Percentiles rank a stretch among this genome's conserved stretches.
These are phyloP conservation scores for Rhinella marina DNA, from an alignment of 2,797 vertebrate genomes.

Conservation along the genomic window DNA sequence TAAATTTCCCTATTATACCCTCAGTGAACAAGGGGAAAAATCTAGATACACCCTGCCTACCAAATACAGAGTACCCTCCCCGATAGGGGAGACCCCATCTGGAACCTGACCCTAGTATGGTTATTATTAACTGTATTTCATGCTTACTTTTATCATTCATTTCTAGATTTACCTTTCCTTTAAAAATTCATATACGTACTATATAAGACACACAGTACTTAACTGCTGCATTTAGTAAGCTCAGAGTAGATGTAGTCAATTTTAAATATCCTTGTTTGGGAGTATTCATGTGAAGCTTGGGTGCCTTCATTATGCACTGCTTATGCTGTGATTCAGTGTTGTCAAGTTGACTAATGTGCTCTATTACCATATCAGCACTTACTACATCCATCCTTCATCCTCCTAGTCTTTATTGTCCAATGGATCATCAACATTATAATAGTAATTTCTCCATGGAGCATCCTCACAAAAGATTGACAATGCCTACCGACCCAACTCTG, in stretches of 20 bases:
- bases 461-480: neutral
- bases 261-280: neutral
- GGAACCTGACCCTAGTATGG: too few species aligned
- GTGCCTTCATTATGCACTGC: neutral
- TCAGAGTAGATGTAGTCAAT: neutral
- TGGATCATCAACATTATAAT: conserved; percentile 14
- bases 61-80: too few species aligned
- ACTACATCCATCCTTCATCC: conserved; percentile 40
- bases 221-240: neutral
- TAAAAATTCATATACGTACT: too few species aligned
- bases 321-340: conserved; percentile 21
- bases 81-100: too few species aligned
- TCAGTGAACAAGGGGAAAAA: too few species aligned
- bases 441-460: conserved; percentile 7
- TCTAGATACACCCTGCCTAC: too few species aligned
- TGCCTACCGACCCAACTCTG: neutral
- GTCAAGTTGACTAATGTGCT: conserved; percentile 43
- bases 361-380: conserved; percentile 41
- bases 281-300: conserved; percentile 16
- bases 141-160: too few species aligned
- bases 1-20: too few species aligned
- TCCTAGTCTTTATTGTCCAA: conserved; percentile 32
- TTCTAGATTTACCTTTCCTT: too few species aligned
- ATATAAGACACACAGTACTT: too few species aligned
- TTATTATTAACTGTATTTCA: too few species aligned